A percentile compares a stretch with the other conserved stretches of the same genome.
Evolutionary conservation across 2,113 vertebrate species (phyloP).

Genomic region (Ginglymostoma cirratum): DNA sequence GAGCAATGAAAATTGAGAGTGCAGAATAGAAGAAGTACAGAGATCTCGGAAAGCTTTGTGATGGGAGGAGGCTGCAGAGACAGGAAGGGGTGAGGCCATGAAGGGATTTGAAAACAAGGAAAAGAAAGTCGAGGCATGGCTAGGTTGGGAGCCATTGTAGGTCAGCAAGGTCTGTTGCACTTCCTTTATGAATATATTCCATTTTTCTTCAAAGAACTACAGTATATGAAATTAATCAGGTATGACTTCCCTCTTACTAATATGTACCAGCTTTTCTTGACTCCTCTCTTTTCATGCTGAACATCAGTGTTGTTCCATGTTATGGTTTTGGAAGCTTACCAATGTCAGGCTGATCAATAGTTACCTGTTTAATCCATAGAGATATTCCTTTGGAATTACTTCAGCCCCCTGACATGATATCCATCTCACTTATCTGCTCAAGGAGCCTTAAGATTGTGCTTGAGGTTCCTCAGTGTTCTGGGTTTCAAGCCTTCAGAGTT

Average conservation of each 20-base stretch:
- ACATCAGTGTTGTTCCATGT: not conserved
- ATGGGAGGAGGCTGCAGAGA: not conserved
- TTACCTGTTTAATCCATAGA: not conserved
- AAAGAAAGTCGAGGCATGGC: not conserved
- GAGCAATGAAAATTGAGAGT: not conserved
- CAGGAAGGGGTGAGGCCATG: not conserved
- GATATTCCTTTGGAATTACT: not conserved
- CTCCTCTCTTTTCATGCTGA: not conserved
- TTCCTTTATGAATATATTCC: not conserved
- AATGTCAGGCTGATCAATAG: not conserved
- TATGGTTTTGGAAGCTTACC: not conserved
- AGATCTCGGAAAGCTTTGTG: not conserved
- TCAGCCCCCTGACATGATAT: not conserved
- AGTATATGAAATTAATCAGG: not conserved
- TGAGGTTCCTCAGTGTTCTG: not conserved
- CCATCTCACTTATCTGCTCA: not conserved
- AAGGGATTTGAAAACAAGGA: not conserved
- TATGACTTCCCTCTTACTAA: not conserved
- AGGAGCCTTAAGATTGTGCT: not conserved
- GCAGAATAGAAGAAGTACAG: not conserved
- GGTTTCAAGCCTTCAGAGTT: not conserved
- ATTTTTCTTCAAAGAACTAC: not conserved
- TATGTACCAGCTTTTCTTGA: not conserved
- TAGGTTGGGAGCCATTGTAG: not conserved
- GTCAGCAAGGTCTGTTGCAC: not conserved